Percentiles rank a stretch among this genome's conserved stretches.
phyloP scores from a whole-genome alignment of 92 coral and sea anemone species.

The Chrysogorgia sp. region DNA sequence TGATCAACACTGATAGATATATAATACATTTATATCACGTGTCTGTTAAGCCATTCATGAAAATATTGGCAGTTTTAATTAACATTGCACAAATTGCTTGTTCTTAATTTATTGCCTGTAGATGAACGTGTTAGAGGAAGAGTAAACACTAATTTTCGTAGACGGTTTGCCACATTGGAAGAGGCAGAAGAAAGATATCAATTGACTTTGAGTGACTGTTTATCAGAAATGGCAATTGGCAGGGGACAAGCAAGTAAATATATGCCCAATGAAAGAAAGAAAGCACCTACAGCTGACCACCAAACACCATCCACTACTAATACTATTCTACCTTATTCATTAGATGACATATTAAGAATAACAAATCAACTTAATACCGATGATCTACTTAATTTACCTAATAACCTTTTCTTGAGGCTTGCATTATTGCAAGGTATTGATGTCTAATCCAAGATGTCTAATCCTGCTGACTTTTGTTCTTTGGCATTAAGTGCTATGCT shows the following conservation, averaged over 20 bases:
- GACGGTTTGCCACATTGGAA: conserved; percentile 22
- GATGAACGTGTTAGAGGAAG: conserved; percentile 50
- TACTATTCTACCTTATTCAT: too few species aligned
- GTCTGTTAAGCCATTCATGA: neutral
- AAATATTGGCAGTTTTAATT: neutral
- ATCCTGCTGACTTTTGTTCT: too few species aligned
- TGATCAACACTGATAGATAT: too few species aligned
- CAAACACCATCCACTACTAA: too few species aligned
- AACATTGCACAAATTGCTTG: neutral
- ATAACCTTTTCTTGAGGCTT: too few species aligned
- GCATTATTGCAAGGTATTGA: too few species aligned
- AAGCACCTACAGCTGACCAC: neutral
- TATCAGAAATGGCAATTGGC: neutral
- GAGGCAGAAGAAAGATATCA: conserved; percentile 28
- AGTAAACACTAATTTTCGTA: conserved; percentile 21
- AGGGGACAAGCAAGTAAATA: neutral
- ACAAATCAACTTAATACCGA: too few species aligned
- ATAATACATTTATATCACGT: too few species aligned
- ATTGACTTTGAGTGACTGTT: conserved; percentile 22
- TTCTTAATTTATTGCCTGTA: neutral
- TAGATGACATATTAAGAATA: too few species aligned
- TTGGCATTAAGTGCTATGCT: too few species aligned
- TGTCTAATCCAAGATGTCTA: too few species aligned
- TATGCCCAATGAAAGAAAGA: neutral
- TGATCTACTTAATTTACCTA: too few species aligned